These are phyloP conservation scores for Gymnorhina tibicen DNA, from an alignment of 2,113 vertebrate genomes.

Conservation along the genomic window DNA sequence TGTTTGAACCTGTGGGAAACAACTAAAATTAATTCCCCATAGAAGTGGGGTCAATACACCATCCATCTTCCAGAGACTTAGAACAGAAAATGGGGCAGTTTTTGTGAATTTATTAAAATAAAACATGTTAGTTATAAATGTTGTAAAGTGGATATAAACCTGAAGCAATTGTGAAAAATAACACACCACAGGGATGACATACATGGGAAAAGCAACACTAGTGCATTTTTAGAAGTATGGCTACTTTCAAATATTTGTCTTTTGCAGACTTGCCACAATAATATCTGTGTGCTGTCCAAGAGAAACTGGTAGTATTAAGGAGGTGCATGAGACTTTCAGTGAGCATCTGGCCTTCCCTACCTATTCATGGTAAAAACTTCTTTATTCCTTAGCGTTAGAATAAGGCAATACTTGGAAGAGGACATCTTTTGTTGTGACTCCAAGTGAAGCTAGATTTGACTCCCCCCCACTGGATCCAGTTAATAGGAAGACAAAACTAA, in stretches of 20 bases:
- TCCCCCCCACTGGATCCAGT: not conserved
- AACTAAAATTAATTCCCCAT: not conserved
- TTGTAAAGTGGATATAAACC: not conserved
- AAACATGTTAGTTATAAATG: not conserved
- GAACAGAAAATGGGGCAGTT: not conserved
- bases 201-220: not conserved
- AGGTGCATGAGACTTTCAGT: fast-evolving
- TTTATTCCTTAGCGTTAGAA: not conserved
- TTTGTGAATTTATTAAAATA: not conserved
- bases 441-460: not conserved
- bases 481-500: not conserved
- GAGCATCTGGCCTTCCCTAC: not conserved
- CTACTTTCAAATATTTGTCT: not conserved
- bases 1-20: not conserved
- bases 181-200: fast-evolving
- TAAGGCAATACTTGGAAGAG: not conserved
- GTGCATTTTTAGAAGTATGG: not conserved
- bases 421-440: not conserved
- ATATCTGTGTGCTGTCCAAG: not conserved
- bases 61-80: not conserved
- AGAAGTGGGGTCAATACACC: not conserved
- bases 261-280: not conserved
- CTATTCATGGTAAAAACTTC: not conserved
- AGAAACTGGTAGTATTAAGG: not conserved
- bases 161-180: not conserved